Evolutionary conservation across 2,888 invertebrate species (phyloP).

Genomic region (Cabera pusaria): DNA sequence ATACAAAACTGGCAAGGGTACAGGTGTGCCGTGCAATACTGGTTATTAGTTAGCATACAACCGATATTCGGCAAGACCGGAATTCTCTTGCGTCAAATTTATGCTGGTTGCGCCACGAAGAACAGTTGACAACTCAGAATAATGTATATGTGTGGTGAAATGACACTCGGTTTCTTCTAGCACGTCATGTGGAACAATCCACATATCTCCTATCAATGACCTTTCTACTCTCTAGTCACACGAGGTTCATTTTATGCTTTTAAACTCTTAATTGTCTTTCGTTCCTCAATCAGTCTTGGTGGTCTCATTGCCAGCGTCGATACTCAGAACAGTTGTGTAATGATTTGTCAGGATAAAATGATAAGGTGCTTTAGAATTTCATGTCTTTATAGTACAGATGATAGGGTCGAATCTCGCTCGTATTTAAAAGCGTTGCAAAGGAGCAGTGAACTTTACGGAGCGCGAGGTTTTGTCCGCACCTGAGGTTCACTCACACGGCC

Average conservation of each 20-base stretch:
- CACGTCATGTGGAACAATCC: slow-evolving; percentile 39
- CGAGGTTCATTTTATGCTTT: slow-evolving; percentile 11
- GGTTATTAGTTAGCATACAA: slow-evolving; percentile 43
- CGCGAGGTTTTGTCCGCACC: slow-evolving; percentile 68
- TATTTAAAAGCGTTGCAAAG: slow-evolving; percentile 41
- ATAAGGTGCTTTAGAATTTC: slow-evolving; percentile 18
- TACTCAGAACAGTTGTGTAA: slow-evolving; percentile 55
- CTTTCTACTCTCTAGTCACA: slow-evolving; percentile 11
- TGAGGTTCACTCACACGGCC: slow-evolving; percentile 72
- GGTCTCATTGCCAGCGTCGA: slow-evolving; percentile 53
- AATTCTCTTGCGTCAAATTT: slow-evolving; percentile 54
- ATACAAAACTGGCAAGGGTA: slow-evolving; percentile 26
- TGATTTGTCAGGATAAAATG: slow-evolving; percentile 48
- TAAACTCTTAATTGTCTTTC: slow-evolving; percentile 19
- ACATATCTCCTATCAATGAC: slow-evolving; percentile 28
- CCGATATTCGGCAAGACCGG: slow-evolving; percentile 48
- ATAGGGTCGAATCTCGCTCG: slow-evolving; percentile 54
- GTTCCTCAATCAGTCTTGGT: slow-evolving; percentile 38
- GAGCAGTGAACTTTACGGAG: slow-evolving; percentile 79
- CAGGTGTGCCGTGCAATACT: slow-evolving; percentile 48
- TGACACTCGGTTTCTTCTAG: slow-evolving; percentile 44
- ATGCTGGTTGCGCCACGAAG: slow-evolving; percentile 46
- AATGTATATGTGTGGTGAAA: slow-evolving; percentile 50
- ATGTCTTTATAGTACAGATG: slow-evolving; percentile 12
- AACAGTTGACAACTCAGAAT: slow-evolving; percentile 40